These are phyloP conservation scores for Cephalopholis sonnerati DNA, from an alignment of 2,113 vertebrate species.

Conservation along the genomic window DNA sequence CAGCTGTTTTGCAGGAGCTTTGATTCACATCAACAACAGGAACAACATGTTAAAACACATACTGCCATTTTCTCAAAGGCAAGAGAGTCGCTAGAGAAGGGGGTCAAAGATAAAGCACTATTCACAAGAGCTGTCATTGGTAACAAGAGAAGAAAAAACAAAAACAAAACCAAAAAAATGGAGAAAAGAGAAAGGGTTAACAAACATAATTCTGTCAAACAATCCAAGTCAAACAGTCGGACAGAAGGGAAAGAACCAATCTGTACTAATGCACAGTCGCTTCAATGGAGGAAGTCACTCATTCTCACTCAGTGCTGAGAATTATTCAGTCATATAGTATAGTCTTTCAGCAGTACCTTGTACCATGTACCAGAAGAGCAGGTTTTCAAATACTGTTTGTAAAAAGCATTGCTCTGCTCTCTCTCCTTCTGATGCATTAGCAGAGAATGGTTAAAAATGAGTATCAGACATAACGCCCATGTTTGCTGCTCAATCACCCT, in stretches of 20 bases:
- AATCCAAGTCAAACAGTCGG: constrained; percentile 81
- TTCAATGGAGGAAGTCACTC: constrained; percentile 59
- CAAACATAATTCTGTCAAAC: constrained; percentile 76
- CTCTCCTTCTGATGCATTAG: constrained; percentile 79
- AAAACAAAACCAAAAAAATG: constrained; percentile 77
- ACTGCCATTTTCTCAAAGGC: constrained; percentile 98
- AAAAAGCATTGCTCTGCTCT: constrained; percentile 53
- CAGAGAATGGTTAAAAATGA: constrained; percentile 78
- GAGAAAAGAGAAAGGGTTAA: constrained; percentile 87
- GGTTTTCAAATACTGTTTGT: constrained; percentile 50
- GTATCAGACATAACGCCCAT: constrained; percentile 39
- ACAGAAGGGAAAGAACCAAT: constrained; percentile 75
- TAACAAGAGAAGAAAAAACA: constrained; percentile 91
- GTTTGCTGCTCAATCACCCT: constrained; percentile 41
- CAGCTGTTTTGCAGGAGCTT: constrained; percentile 99
- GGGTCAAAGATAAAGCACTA: constrained; percentile 96
- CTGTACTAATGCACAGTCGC: constrained; percentile 81
- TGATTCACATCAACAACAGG: constrained; percentile 99
- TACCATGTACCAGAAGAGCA: constrained; percentile 39
- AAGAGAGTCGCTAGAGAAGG: constrained; percentile 91
- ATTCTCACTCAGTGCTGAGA: constrained; percentile 58
- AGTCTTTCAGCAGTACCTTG: constrained; percentile 61
- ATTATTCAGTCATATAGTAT: constrained; percentile 47
- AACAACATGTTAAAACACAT: constrained; percentile 99
- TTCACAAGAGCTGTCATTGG: constrained; percentile 93